Evolutionary conservation across 2,113 vertebrate genomes (phyloP), one percentile per base, ranked within the genome.

Genomic region (Heteronetta atricapilla): DNA sequence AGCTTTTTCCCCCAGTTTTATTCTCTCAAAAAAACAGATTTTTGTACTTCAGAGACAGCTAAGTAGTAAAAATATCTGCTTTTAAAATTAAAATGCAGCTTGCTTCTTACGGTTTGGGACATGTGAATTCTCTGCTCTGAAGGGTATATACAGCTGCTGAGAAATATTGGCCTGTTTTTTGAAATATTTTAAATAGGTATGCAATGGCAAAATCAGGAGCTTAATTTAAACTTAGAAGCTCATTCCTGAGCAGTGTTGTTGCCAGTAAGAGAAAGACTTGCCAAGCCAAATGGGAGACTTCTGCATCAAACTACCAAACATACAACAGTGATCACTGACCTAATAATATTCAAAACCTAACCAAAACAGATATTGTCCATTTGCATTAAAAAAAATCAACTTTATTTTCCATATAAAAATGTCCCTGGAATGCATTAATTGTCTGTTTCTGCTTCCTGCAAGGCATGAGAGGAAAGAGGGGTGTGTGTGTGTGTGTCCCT

Each of bases 181-280:
- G 44, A 82, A 79, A 76, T 90, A 87, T 95, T 97, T 74, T 56
- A 68, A 84, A 78, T 73, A 86, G 78, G 72, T 91, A 89, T 2
- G 15, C 86, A 90, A 68, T 40, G 87, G 53, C 72, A 97, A 68
- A 92, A 79, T 79, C 62, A 50, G 77, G 79, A 84, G 80, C 74
- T 93, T 88, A 53, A 10, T 93, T 84, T 88, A 66, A 68, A 94
- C 83, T n/a, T 93, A 34, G 53, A 73, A 69, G 20, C 77, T 90
- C 66, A 22, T 62, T 79, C 22, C 53, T 92, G 74, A 79, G 36
- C 74, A 55, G 5, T 3, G 1, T 44, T 64, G 34, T 86, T 81
- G 73, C 68, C 6, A 9, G 33, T 72, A 6, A 68, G 21, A 60
- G 50, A 48, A 78, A 8, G 63, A 63, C 42, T 33, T 86, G 36